Conservation (phyloP, 2,797 vertebrate species). For the Carcharodon carcharias region DNA sequence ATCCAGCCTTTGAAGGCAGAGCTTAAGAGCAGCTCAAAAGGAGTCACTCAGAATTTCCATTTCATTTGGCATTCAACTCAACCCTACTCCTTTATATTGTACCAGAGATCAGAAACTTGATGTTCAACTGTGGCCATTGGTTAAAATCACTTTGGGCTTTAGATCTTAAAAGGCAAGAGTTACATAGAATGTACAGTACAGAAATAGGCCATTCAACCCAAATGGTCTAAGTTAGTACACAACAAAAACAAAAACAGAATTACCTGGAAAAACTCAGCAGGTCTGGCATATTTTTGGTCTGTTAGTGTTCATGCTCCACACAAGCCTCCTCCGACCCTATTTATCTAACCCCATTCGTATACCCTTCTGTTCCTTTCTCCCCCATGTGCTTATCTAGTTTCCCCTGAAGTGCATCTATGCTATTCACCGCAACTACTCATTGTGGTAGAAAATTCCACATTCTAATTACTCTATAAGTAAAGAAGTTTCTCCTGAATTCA, state of each 20-base stretch:
- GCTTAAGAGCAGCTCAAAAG: not conserved
- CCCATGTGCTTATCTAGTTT: not conserved
- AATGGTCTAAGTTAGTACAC: not conserved
- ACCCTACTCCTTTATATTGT: not conserved
- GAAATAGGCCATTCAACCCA: not conserved
- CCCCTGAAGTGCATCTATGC: not conserved
- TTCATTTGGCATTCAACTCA: not conserved
- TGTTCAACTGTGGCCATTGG: not conserved
- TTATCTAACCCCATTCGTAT: not conserved
- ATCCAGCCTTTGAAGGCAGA: not conserved
- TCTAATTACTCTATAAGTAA: not conserved
- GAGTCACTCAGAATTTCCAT: constrained; percentile 13
- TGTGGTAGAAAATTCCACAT: not conserved
- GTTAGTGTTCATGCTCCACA: not conserved
- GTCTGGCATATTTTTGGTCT: no score
- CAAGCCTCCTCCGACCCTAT: not conserved
- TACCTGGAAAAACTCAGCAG: no score
- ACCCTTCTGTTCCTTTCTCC: not conserved
- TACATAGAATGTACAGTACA: not conserved
- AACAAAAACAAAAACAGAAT: no score
- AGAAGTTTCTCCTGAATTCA: not conserved
- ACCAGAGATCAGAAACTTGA: not conserved
- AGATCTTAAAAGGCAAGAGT: not conserved
- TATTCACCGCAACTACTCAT: not conserved
- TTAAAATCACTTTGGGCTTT: not conserved